phyloP scores from a whole-genome alignment of 2,888 invertebrate genomes.

The Nemapogon koenigi region DNA sequence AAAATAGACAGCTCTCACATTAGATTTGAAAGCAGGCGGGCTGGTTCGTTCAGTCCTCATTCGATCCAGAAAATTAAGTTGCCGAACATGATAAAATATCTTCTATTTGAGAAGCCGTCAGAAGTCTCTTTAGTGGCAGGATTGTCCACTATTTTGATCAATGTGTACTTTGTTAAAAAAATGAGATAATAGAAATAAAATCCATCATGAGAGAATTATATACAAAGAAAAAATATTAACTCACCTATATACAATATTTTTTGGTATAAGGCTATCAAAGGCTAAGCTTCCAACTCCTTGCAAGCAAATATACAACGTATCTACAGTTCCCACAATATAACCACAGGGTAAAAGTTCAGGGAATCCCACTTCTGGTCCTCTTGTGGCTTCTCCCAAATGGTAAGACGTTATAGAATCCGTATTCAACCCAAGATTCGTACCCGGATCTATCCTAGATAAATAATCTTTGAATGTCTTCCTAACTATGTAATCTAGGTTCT shows the following conservation, averaged over 20 bases:
- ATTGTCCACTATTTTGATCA: too few relatives aligned
- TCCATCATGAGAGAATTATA: too few relatives aligned
- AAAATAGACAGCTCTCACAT: too few relatives aligned
- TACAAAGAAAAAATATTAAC: slow-evolving; percentile 24
- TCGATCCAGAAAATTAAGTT: too few relatives aligned
- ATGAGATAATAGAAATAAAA: too few relatives aligned
- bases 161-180: too few relatives aligned
- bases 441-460: slow-evolving; percentile 90
- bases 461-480: slow-evolving; percentile 95
- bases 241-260: slow-evolving; percentile 91
- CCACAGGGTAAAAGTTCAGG: slow-evolving; percentile 94
- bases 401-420: slow-evolving; percentile 93
- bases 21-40: too few relatives aligned
- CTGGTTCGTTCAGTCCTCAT: too few relatives aligned
- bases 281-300: slow-evolving; percentile 86
- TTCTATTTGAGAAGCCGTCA: too few relatives aligned
- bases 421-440: slow-evolving; percentile 82
- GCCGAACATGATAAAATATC: too few relatives aligned
- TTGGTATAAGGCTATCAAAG: slow-evolving; percentile 95
- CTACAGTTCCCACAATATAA: slow-evolving; percentile 88
- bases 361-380: slow-evolving; percentile 79
- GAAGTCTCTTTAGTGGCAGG: too few relatives aligned
- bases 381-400: slow-evolving; percentile 88
- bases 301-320: slow-evolving; percentile 88
- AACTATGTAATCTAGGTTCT: slow-evolving; percentile 89